Percentiles rank a stretch among this genome's conserved stretches.
phyloP scores from a whole-genome alignment of 2,888 invertebrate species.

The Malacosoma neustria region DNA sequence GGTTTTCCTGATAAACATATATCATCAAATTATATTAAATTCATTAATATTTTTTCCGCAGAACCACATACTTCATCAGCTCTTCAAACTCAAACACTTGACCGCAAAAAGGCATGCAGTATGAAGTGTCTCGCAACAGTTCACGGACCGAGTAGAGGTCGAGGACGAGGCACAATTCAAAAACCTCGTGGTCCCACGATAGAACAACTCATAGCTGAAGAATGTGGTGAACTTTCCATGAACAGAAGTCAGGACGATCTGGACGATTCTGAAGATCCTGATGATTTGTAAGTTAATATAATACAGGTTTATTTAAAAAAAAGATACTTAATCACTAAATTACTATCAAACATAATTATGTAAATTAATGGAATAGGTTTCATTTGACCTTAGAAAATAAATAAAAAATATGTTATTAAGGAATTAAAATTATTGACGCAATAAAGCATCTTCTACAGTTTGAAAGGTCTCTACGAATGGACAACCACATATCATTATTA shows the following conservation, averaged over 20 bases:
- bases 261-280: constrained; percentile 77
- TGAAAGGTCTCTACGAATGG: no score
- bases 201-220: constrained; percentile 62
- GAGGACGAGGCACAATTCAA: constrained; percentile 42
- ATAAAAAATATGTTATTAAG: no score
- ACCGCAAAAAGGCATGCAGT: constrained; percentile 44
- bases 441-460: no score
- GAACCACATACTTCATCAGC: constrained; percentile 67
- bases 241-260: constrained; percentile 70
- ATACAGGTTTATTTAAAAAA: no score
- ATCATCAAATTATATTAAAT: no score
- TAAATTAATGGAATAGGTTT: no score
- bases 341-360: no score
- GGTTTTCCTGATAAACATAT: no score
- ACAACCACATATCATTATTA: no score
- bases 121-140: constrained; percentile 61
- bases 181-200: constrained; percentile 54
- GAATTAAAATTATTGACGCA: no score
- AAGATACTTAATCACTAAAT: no score
- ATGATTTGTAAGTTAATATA: constrained; percentile 66
- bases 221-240: constrained; percentile 56
- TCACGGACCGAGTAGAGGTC: constrained; percentile 44
- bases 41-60: constrained; percentile 21
- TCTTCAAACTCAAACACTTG: constrained; percentile 62
- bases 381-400: no score